Evolutionary conservation across 37 sponge, comb jelly and placozoan species (phyloP), one percentile per base, ranked within the genome.

Genomic region (Dysidea cf. avara): DNA sequence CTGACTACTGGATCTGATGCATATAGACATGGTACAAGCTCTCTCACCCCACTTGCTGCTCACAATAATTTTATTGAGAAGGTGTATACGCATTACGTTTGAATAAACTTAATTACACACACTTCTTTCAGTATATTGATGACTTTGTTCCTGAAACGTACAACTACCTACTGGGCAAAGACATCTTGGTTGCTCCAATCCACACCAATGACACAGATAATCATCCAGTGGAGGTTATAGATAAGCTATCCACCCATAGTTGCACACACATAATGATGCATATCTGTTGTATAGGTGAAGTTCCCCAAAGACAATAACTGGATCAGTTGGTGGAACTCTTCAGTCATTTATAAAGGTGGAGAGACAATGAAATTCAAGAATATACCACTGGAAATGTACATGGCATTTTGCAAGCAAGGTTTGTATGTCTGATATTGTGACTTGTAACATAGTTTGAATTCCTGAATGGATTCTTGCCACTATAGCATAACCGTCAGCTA

Each of bases 81-180:
- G 85, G 90, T 90, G 49, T 13, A 4, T n/a, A n/a, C n/a, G n/a
- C n/a, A n/a, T n/a, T n/a, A n/a, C n/a, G n/a, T n/a, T n/a, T n/a
- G n/a, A n/a, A n/a, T n/a, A n/a, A n/a, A n/a, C n/a, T n/a, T n/a
- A 4, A n/a, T 63, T 32, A 36, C 34, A 7, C 30, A 14, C 6
- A 14, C 17, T 48, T 47, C 43, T 31, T 47, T 35, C 56, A 86
- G 87, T 30, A 75, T 2, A 81, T 85, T n/a, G 86, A 81, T 59
- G 69, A 84, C 18, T 90, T 90, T 64, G 49, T 68, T 4, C 91
- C 91, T n/a, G 39, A 54, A 35, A 90, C 91, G 17, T 85, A 78
- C 76, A 90, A 90, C 86, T 90, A 90, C 62, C 59, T 90, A 4
- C 78, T 90, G 18, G 91, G 91, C 0, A 33, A 55, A 17, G 64